These are phyloP conservation scores for Spizaetus ornatus DNA, from an alignment of 2,113 vertebrate genomes.

Conservation along the genomic window DNA sequence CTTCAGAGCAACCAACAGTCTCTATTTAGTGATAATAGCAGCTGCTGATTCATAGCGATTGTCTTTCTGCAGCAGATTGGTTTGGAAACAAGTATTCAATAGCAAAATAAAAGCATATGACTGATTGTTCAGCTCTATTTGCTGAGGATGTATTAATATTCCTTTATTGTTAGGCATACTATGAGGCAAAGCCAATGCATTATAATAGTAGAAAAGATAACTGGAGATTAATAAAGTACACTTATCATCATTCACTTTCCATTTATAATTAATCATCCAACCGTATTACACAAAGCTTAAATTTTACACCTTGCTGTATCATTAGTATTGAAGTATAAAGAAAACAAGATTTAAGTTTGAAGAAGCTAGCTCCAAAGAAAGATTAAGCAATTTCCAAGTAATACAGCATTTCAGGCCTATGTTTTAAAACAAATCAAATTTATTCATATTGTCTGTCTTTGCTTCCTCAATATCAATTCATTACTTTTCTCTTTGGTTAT, in stretches of 20 bases:
- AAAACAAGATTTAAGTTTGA: not conserved
- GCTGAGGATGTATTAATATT: not conserved
- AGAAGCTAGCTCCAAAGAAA: not conserved
- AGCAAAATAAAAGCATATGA: not conserved
- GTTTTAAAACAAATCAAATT: not conserved
- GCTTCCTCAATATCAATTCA: not conserved
- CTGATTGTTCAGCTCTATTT: not conserved
- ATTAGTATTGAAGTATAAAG: not conserved
- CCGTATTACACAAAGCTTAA: not conserved
- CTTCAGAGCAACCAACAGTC: not conserved
- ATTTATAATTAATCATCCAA: not conserved
- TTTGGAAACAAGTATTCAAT: conserved; percentile 21
- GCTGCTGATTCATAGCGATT: not conserved
- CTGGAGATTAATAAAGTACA: not conserved
- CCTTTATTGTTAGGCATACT: not conserved
- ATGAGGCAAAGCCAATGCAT: not conserved
- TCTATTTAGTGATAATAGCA: not conserved
- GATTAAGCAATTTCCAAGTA: not conserved
- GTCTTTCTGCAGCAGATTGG: not conserved
- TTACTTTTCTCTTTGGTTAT: not conserved
- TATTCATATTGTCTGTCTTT: not conserved
- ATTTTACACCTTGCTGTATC: not conserved
- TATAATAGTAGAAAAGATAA: not conserved
- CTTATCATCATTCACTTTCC: not conserved
- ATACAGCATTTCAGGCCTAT: not conserved